A percentile compares a stretch with the other conserved stretches of the same genome.
These are phyloP conservation scores for Eupithecia subfuscata DNA, from an alignment of 2,888 invertebrate genomes.

Conservation along the genomic window DNA sequence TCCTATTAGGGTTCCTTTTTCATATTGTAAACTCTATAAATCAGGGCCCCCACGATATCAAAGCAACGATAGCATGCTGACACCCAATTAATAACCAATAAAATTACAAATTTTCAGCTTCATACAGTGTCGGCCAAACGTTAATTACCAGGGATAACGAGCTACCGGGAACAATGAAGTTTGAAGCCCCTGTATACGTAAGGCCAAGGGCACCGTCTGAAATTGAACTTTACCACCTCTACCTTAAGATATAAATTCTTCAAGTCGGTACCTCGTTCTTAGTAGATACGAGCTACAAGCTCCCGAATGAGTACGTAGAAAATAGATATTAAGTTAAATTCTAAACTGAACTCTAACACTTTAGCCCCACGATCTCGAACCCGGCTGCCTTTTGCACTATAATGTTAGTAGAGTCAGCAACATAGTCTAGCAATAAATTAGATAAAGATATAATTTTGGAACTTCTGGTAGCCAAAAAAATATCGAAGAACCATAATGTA, in stretches of 20 bases:
- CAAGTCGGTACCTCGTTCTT: too few species aligned
- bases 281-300: too few species aligned
- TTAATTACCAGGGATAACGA: constrained; percentile 38
- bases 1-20: too few species aligned
- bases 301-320: too few species aligned
- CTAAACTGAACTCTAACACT: too few species aligned
- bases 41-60: constrained; percentile 7
- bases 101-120: constrained; percentile 25
- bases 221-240: constrained; percentile 18
- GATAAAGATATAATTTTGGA: neutral
- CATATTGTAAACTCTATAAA: neutral
- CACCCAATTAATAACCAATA: constrained; percentile 31
- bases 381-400: too few species aligned
- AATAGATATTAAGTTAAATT: too few species aligned
- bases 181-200: constrained; percentile 26
- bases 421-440: too few species aligned
- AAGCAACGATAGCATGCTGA: constrained; percentile 15
- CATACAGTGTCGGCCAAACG: constrained; percentile 23
- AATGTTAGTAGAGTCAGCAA: too few species aligned
- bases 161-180: constrained; percentile 33
- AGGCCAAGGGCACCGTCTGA: neutral
- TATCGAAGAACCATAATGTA: neutral
- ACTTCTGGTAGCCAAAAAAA: neutral
- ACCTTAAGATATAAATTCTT: constrained; percentile 12
- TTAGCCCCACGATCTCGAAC: too few species aligned